Evolutionary conservation across 1,140 invertebrate species (phyloP), one percentile per base, ranked within the genome.

Genomic region (Pinna nobilis): DNA sequence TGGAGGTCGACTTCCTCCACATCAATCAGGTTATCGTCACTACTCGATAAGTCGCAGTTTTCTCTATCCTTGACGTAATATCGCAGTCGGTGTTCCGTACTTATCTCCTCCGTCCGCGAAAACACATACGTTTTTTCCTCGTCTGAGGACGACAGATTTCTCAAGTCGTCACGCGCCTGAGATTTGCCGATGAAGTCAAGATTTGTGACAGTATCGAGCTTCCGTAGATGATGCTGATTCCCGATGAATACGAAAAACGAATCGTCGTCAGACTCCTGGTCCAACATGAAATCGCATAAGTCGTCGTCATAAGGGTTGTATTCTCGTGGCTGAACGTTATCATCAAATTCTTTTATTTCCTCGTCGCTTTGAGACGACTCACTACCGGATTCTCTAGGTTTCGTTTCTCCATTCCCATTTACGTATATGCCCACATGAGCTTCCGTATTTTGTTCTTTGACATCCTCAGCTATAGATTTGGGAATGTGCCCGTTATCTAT

Each of bases 241-340:
- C 73, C 73, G 20, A 47, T 20, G 13, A 75, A 59, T 15, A 75
- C 49, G 33, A 64, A 75, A 51, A 75, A 75, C 11, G 73, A 75
- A 41, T 75, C 73, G 30, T 69, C 67, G 30, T 75, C 73, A 2
- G 30, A 33, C 18, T 55, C 50, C 1, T 32, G 50, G 20, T 70
- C 69, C 20, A 49, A 47, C 2, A 49, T 50, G 30, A 68, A 70
- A 18, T 70, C 66, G 13, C 65, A 66, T 33, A 65, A 75, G 44
- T 70, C 73, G 25, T 75, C 73, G 15, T 75, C 73, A 44, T 70
- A 69, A 15, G 73, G 73, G 55, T 75, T 75, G 28, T 75, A 75
- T 33, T 75, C 73, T 20, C 73, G 59, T 0, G 73, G 73, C 28
- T 60, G 50, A 15, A 65, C 66, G 32, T 70, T 67, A 39, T 70